phyloP scores from a whole-genome alignment of 1,140 invertebrate species.

The Babylonia areolata region DNA sequence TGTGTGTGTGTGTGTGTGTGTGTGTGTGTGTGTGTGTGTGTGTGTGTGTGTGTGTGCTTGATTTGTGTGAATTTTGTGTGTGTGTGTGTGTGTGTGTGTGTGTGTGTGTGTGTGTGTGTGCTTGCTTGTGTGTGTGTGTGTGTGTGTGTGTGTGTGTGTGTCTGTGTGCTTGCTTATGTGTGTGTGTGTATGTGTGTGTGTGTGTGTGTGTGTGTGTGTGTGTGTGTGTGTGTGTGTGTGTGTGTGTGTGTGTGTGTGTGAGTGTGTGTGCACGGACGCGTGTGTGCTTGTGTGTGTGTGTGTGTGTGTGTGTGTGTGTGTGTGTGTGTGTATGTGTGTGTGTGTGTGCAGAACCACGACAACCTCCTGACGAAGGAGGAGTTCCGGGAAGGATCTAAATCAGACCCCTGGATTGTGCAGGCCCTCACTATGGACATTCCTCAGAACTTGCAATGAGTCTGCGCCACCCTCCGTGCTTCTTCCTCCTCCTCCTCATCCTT shows the following conservation, averaged over 20 bases:
- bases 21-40: background rate
- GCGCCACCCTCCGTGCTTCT: background rate
- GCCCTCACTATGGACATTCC: conserved; percentile 79
- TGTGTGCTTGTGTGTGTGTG: background rate
- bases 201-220: conserved; percentile 5
- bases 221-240: conserved; percentile 11
- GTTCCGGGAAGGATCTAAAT: conserved; percentile 98
- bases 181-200: conserved; percentile 7
- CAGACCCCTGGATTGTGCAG: conserved; percentile 98
- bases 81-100: no score
- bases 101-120: no score
- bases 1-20: conserved; percentile 5
- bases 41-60: no score
- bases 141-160: background rate
- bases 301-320: conserved; percentile 7
- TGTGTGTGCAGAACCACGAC: conserved; percentile 89
- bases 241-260: background rate
- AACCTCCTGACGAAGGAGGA: conserved; percentile 97
- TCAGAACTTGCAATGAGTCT: conserved; percentile 41
- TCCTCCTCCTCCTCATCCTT: background rate
- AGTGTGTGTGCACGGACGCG: background rate
- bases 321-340: background rate
- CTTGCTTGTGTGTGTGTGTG: no score
- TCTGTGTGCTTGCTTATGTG: background rate
- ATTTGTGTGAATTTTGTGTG: no score